phyloP scores from a whole-genome alignment of 2,797 vertebrate species.

The Arrhamphus sclerolepis region DNA sequence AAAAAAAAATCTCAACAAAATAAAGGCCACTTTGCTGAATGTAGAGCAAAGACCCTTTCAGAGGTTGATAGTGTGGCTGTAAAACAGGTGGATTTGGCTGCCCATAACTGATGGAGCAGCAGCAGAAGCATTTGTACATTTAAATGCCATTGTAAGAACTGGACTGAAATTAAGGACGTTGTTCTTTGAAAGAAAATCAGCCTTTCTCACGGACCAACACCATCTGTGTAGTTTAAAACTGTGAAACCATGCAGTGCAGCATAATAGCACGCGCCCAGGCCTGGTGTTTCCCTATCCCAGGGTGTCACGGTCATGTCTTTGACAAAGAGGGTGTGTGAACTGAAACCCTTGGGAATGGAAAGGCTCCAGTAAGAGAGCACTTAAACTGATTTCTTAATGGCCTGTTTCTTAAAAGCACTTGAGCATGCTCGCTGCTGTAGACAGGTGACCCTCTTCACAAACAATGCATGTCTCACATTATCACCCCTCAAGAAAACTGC shows the following conservation, averaged over 20 bases:
- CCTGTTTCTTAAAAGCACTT: constrained; percentile 77
- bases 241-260: constrained; percentile 50
- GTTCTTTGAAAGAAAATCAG: constrained; percentile 7
- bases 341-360: constrained; percentile 62
- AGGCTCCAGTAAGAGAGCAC: constrained; percentile 67
- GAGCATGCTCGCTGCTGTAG: constrained; percentile 55
- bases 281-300: constrained; percentile 51
- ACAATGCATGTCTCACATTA: constrained; percentile 56
- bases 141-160: background rate
- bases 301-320: constrained; percentile 68
- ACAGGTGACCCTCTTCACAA: constrained; percentile 77
- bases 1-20: constrained; percentile 7
- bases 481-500: constrained; percentile 45
- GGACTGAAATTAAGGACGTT: background rate
- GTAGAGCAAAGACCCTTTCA: constrained; percentile 8
- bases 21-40: constrained; percentile 6
- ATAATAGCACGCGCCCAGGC: constrained; percentile 44
- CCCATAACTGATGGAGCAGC: constrained; percentile 12
- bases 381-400: constrained; percentile 80
- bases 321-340: constrained; percentile 70
- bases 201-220: constrained; percentile 18
- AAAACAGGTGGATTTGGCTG: constrained; percentile 40
- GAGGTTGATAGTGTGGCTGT: constrained; percentile 6
- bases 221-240: constrained; percentile 40
- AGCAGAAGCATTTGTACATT: constrained; percentile 23